phyloP scores from a whole-genome alignment of 2,888 invertebrate genomes.

The Cosmopolites sordidus region DNA sequence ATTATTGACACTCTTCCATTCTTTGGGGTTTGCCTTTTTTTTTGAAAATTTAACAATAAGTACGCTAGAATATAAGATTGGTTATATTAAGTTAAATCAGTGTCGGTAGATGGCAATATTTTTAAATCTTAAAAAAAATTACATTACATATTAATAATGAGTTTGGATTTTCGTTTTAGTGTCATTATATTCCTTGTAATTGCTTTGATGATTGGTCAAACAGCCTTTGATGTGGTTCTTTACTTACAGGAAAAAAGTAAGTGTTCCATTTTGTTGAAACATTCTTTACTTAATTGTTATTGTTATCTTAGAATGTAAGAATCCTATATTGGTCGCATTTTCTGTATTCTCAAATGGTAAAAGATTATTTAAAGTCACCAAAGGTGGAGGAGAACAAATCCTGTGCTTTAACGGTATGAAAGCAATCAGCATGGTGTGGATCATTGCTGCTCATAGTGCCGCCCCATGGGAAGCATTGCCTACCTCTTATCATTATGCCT shows the following conservation, averaged over 20 bases:
- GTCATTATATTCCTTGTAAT: constrained; percentile 22
- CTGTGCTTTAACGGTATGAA: constrained; percentile 38
- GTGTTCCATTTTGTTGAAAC: too few species aligned
- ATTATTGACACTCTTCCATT: too few species aligned
- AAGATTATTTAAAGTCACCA: constrained; percentile 34
- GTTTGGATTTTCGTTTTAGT: constrained; percentile 28
- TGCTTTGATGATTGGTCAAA: constrained; percentile 26
- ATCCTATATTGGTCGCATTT: constrained; percentile 33
- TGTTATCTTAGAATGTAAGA: constrained; percentile 27
- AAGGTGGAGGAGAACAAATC: constrained; percentile 32
- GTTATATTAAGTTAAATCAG: too few species aligned
- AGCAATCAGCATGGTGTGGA: constrained; percentile 40
- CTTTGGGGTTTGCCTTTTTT: too few species aligned
- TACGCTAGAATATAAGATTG: too few species aligned
- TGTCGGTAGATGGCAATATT: too few species aligned
- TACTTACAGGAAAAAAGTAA: constrained; percentile 26
- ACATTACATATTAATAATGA: too few species aligned
- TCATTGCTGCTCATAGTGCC: constrained; percentile 36
- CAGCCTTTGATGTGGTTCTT: constrained; percentile 31
- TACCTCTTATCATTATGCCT: background rate
- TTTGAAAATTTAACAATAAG: too few species aligned
- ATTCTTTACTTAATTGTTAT: background rate
- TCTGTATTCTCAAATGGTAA: constrained; percentile 35
- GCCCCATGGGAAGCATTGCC: constrained; percentile 20
- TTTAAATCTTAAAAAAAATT: too few species aligned